A percentile compares a stretch with the other conserved stretches of the same genome.
phyloP scores from a whole-genome alignment of 2,113 vertebrate genomes.

The Chloebia gouldiae region DNA sequence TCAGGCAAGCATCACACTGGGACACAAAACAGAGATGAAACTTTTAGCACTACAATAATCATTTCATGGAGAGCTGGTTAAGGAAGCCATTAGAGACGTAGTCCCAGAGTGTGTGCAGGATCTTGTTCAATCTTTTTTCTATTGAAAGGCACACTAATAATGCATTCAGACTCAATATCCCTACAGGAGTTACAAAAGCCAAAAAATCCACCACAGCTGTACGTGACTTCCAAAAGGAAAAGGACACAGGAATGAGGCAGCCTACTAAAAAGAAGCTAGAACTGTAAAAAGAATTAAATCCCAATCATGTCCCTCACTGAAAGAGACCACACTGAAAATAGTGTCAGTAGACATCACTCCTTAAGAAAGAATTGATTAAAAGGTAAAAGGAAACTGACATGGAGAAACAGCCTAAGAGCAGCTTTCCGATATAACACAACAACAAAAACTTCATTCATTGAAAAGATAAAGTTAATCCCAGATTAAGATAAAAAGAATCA shows the following conservation, averaged over 20 bases:
- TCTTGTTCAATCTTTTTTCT: background rate
- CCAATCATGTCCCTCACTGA: background rate
- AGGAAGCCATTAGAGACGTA: background rate
- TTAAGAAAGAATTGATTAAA: background rate
- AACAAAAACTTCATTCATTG: background rate
- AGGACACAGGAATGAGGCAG: background rate
- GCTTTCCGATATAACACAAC: background rate
- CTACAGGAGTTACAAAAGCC: slow-evolving; percentile 2
- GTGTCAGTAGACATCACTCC: background rate
- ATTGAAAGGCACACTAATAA: background rate
- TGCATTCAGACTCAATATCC: background rate
- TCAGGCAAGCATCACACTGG: background rate
- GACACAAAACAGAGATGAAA: background rate
- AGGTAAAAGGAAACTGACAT: background rate
- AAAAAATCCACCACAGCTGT: background rate
- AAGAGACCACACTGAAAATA: background rate
- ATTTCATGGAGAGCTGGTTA: background rate
- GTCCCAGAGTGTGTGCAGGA: background rate
- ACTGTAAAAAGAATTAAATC: background rate
- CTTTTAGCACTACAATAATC: background rate
- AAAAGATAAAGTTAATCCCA: background rate
- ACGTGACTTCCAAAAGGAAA: background rate
- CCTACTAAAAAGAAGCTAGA: background rate
- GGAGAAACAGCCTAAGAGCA: background rate
- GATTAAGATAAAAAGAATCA: background rate